Percentiles rank a stretch among this genome's conserved stretches.
Evolutionary conservation across 2,113 vertebrate species (phyloP).

Genomic region (Choloepus hoffmanni): DNA sequence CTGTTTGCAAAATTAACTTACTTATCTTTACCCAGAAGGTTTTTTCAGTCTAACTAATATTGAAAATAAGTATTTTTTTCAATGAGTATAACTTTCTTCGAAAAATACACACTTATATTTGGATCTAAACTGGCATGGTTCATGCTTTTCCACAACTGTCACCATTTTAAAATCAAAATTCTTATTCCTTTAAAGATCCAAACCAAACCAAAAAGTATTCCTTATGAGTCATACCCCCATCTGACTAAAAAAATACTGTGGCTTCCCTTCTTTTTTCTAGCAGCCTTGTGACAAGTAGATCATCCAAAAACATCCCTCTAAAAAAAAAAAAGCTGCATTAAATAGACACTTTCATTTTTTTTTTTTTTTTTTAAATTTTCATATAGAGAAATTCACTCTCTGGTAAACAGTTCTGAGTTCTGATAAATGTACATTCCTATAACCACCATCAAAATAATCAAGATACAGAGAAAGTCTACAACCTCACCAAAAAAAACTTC

Average conservation of each 20-base stretch:
- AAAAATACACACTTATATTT: conserved; percentile 47
- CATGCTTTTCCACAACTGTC: not conserved
- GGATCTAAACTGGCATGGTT: not conserved
- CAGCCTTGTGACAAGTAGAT: conserved; percentile 28
- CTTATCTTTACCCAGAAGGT: not conserved
- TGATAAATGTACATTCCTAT: not conserved
- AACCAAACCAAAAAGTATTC: conserved; percentile 34
- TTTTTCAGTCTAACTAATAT: conserved; percentile 17
- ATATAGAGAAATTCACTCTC: conserved; percentile 35
- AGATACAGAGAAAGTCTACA: conserved; percentile 35
- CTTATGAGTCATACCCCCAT: conserved; percentile 46
- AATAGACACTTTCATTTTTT: not conserved
- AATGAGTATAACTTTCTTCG: conserved; percentile 27
- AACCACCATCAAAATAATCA: conserved; percentile 1
- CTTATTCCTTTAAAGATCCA: conserved; percentile 55
- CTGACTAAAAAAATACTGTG: conserved; percentile 32
- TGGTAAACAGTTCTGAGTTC: conserved; percentile 18
- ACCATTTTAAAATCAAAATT: conserved; percentile 50
- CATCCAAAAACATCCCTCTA: not conserved
- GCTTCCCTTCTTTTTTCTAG: not conserved
- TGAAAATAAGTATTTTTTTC: conserved; percentile 34
- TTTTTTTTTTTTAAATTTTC: not conserved
- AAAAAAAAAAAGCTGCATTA: not conserved
- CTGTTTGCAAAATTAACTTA: not conserved
- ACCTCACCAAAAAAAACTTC: not conserved